A percentile compares a stretch with the other conserved stretches of the same genome.
Evolutionary conservation across 2,113 vertebrate genomes (phyloP).

Genomic region (Pygoscelis antarcticus): DNA sequence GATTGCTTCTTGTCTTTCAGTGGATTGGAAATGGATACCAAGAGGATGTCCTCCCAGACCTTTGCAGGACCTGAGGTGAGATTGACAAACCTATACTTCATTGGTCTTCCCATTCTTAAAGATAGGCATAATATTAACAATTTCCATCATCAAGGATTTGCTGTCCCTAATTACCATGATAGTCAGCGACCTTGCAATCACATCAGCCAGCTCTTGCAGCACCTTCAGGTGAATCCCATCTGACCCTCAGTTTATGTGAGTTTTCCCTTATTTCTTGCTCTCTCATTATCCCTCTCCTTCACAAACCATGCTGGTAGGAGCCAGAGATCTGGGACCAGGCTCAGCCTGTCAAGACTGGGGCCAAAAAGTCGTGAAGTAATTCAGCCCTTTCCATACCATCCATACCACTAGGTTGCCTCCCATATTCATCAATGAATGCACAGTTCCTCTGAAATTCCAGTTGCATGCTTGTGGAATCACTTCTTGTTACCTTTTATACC

Average conservation of each 20-base stretch:
- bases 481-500: background rate
- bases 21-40: background rate
- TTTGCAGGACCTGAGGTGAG: background rate
- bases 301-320: background rate
- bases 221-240: background rate
- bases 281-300: background rate
- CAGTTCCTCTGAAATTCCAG: background rate
- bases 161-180: background rate
- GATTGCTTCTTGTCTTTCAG: background rate
- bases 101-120: background rate
- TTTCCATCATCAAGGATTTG: background rate
- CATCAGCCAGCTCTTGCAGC: background rate
- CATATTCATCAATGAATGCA: background rate
- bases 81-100: background rate
- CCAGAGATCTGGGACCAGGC: background rate
- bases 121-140: background rate
- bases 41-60: background rate
- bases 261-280: background rate
- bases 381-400: background rate
- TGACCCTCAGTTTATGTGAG: background rate
- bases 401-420: background rate
- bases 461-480: fast-evolving
- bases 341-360: background rate
- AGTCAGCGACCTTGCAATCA: background rate
- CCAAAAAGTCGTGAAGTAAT: background rate